A percentile compares a stretch with the other conserved stretches of the same genome.
Evolutionary conservation across 1,140 invertebrate species (phyloP).

Genomic region (Calephelis nemesis): DNA sequence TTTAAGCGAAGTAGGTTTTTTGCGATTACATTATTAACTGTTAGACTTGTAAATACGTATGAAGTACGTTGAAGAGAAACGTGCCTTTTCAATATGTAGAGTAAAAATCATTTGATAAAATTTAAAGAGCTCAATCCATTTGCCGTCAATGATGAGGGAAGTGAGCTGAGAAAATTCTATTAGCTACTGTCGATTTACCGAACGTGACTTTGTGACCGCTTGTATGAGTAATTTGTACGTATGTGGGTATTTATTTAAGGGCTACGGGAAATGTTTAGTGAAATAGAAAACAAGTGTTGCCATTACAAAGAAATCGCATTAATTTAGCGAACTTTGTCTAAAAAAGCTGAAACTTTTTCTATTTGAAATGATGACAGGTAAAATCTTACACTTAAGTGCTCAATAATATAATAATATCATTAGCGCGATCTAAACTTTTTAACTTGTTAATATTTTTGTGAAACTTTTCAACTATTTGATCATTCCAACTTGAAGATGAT

Average conservation of each 20-base stretch:
- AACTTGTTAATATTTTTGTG: no score
- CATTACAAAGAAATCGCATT: no score
- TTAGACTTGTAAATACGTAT: no score
- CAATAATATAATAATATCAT: no score
- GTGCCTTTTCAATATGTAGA: neutral
- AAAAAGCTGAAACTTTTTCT: neutral
- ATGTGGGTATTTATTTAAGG: slow-evolving; percentile 58
- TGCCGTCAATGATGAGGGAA: slow-evolving; percentile 28
- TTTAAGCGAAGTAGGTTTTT: no score
- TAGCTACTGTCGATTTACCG: slow-evolving; percentile 36
- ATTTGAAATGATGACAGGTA: no score
- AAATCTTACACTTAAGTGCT: no score
- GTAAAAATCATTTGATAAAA: slow-evolving; percentile 14
- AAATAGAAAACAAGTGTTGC: slow-evolving; percentile 25
- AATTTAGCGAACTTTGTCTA: neutral
- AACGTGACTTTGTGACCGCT: slow-evolving; percentile 43
- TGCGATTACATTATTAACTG: no score
- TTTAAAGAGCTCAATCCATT: slow-evolving; percentile 16
- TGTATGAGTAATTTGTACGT: slow-evolving; percentile 38
- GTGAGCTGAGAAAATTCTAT: slow-evolving; percentile 39
- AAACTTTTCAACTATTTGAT: no score
- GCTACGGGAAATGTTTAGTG: slow-evolving; percentile 61
- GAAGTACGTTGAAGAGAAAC: neutral
- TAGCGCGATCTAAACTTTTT: no score
- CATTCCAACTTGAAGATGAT: no score